A percentile compares a stretch with the other conserved stretches of the same genome.
These are phyloP conservation scores for Oreonectes daqikongensis DNA, from an alignment of 2,797 vertebrate species.

Conservation along the genomic window DNA sequence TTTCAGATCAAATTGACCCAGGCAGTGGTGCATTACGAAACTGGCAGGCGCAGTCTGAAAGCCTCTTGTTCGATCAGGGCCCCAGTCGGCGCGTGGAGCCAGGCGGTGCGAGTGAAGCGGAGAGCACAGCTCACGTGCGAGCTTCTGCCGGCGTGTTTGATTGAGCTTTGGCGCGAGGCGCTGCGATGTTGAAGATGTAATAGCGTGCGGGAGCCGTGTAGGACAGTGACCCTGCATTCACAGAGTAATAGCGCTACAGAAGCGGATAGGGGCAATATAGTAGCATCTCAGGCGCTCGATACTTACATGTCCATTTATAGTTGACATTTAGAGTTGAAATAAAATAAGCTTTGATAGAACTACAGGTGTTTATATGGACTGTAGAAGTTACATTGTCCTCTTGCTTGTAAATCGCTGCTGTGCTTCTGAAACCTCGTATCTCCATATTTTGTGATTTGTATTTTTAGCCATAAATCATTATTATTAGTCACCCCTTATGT, in stretches of 20 bases:
- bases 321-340: slow-evolving; percentile 29
- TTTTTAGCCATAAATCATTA: too few species aligned
- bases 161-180: slow-evolving; percentile 60
- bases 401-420: background rate
- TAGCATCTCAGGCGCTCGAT: slow-evolving; percentile 52
- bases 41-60: slow-evolving; percentile 98
- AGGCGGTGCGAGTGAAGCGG: slow-evolving; percentile 49
- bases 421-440: too few species aligned
- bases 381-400: background rate
- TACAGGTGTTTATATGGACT: slow-evolving; percentile 16
- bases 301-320: slow-evolving; percentile 52
- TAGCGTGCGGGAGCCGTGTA: slow-evolving; percentile 64
- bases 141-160: slow-evolving; percentile 72
- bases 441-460: too few species aligned
- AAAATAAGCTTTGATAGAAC: background rate
- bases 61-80: slow-evolving; percentile 96
- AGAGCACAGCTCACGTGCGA: slow-evolving; percentile 69
- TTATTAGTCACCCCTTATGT: too few species aligned
- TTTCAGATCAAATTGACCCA: slow-evolving; percentile 99
- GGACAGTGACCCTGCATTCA: slow-evolving; percentile 68
- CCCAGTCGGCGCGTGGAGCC: slow-evolving; percentile 78
- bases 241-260: slow-evolving; percentile 47
- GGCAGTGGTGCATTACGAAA: slow-evolving; percentile 99
- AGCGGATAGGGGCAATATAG: slow-evolving; percentile 33
- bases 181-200: slow-evolving; percentile 69